Evolutionary conservation across 2,113 vertebrate species (phyloP).

Genomic region (Rhizomys pruinosus): DNA sequence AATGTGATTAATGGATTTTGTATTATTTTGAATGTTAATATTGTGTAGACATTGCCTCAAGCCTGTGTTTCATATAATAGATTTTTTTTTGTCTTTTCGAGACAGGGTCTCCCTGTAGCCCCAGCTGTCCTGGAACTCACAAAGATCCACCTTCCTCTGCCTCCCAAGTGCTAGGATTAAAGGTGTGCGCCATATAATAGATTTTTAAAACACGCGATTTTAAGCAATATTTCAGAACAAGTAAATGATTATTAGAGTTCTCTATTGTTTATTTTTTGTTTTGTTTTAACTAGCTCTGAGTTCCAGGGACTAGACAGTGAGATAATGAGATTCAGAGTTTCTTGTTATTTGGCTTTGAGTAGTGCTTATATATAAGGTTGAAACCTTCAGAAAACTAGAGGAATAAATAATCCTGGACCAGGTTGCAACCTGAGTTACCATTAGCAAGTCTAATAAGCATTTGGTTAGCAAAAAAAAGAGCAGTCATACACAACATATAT

Average conservation of each 20-base stretch:
- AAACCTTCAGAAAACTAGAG: neutral
- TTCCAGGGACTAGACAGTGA: slow-evolving; percentile 37
- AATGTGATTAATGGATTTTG: slow-evolving; percentile 36
- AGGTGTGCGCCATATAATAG: too few species aligned
- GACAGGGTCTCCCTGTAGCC: too few species aligned
- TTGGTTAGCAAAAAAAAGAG: slow-evolving; percentile 9
- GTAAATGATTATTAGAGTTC: slow-evolving; percentile 14
- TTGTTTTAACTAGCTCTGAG: slow-evolving; percentile 49
- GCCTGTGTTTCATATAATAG: slow-evolving; percentile 36
- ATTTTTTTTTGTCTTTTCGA: too few species aligned
- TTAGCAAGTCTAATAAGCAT: slow-evolving; percentile 42
- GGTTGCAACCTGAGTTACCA: neutral
- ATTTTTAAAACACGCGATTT: slow-evolving; percentile 57
- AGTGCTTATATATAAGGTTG: neutral
- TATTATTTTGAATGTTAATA: slow-evolving; percentile 73
- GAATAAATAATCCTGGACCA: neutral
- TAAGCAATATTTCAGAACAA: slow-evolving; percentile 60
- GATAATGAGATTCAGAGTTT: slow-evolving; percentile 44
- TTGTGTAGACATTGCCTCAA: neutral
- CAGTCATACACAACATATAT: slow-evolving; percentile 16
- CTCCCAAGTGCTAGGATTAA: too few species aligned
- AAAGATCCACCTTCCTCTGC: too few species aligned
- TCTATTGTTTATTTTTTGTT: slow-evolving; percentile 55
- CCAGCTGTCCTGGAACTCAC: too few species aligned
- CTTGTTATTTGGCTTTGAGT: slow-evolving; percentile 36